These are phyloP conservation scores for Apocrypta bakeri DNA, from an alignment of 1,140 invertebrate species.

Conservation along the genomic window DNA sequence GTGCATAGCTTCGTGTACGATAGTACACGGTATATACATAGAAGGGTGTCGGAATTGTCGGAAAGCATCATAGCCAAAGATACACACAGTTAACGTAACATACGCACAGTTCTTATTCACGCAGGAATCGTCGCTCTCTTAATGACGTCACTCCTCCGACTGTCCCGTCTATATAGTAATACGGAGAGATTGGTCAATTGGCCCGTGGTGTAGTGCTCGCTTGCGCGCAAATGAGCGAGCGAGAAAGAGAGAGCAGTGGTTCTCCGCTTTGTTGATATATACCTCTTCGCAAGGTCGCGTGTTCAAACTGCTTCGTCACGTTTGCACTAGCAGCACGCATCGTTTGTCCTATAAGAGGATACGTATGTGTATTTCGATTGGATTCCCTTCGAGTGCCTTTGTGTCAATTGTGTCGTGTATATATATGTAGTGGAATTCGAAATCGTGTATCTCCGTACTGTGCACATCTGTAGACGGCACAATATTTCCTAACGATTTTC, in stretches of 20 bases:
- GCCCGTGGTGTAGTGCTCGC: neutral
- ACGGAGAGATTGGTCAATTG: conserved; percentile 31
- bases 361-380: too few species aligned
- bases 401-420: too few species aligned
- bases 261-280: conserved; percentile 66
- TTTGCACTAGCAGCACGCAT: conserved; percentile 27
- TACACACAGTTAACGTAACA: too few species aligned
- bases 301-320: conserved; percentile 14
- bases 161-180: neutral
- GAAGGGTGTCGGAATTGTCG: too few species aligned
- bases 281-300: conserved; percentile 10
- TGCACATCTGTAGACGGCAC: too few species aligned
- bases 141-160: conserved; percentile 9
- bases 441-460: too few species aligned
- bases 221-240: neutral
- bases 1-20: too few species aligned
- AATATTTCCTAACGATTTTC: neutral
- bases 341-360: too few species aligned
- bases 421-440: too few species aligned
- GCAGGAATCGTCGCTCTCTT: neutral
- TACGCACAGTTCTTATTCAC: neutral
- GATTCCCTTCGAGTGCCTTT: too few species aligned
- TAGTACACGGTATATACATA: too few species aligned
- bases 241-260: conserved; percentile 56
- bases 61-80: too few species aligned